Conservation (phyloP, 2,113 vertebrate genomes). For the Microcebus jonahi region DNA sequence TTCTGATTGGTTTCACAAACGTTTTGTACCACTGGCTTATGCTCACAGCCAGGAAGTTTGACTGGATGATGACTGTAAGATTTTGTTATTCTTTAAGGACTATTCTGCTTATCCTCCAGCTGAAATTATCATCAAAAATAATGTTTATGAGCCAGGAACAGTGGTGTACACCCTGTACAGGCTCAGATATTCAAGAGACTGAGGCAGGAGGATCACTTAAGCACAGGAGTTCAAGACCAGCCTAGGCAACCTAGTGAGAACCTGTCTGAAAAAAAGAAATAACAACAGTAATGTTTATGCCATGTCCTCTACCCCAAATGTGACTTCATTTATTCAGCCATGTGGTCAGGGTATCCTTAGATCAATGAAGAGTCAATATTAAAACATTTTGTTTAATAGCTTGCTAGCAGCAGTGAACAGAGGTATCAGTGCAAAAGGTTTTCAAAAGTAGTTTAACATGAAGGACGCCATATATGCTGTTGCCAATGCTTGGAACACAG, state of each 20-base stretch:
- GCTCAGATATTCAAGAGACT: background rate
- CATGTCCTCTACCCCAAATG: background rate
- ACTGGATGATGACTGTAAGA: no score
- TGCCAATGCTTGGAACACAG: no score
- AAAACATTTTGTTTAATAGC: background rate
- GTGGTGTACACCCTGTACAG: background rate
- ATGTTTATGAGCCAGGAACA: background rate
- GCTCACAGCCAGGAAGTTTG: no score
- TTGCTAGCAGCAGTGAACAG: background rate
- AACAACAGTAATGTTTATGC: background rate
- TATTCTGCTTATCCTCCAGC: no score
- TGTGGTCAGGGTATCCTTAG: background rate
- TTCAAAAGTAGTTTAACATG: background rate
- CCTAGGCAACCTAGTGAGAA: no score
- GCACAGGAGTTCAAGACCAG: background rate
- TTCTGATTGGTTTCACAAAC: no score
- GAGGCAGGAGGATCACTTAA: background rate
- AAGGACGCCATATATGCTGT: no score
- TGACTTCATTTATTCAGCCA: background rate
- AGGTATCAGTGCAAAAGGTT: background rate
- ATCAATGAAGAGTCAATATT: no score
- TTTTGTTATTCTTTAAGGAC: no score
- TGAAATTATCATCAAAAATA: no score
- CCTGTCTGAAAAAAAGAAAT: no score
- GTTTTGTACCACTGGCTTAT: no score